phyloP scores from a whole-genome alignment of 2,797 vertebrate species.

The Myripristis jacobus region DNA sequence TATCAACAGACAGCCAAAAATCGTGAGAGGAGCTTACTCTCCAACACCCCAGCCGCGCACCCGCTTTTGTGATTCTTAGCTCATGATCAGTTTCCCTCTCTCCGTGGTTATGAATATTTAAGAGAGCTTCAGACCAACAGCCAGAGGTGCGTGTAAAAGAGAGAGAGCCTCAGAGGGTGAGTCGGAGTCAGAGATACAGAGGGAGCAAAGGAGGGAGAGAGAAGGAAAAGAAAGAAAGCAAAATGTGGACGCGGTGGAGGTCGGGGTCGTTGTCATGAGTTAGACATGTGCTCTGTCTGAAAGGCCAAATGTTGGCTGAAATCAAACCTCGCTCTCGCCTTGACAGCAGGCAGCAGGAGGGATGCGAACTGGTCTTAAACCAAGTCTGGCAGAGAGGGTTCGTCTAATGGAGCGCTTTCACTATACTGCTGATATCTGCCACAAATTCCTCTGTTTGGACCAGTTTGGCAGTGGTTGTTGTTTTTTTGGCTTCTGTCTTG shows the following conservation, averaged over 20 bases:
- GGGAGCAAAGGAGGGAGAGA: background rate
- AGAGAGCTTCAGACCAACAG: conserved; percentile 57
- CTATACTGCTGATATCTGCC: conserved; percentile 19
- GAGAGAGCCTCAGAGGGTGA: conserved; percentile 6
- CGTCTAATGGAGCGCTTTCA: conserved; percentile 13
- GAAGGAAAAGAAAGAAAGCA: background rate
- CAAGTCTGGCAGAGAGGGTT: conserved; percentile 36
- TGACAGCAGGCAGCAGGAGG: conserved; percentile 16
- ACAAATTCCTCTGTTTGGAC: conserved; percentile 5
- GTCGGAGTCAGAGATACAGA: conserved; percentile 27
- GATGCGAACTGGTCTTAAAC: conserved; percentile 20
- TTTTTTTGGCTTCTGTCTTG: background rate
- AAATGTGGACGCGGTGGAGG: too few relatives aligned
- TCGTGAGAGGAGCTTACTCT: background rate
- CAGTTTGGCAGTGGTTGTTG: background rate
- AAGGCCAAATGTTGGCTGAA: background rate
- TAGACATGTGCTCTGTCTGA: background rate
- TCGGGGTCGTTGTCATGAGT: conserved; percentile 2
- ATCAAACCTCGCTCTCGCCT: background rate
- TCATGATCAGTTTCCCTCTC: conserved; percentile 37
- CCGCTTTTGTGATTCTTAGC: conserved; percentile 15
- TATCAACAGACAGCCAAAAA: conserved; percentile 22
- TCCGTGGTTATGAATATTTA: conserved; percentile 69
- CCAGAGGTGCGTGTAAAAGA: conserved; percentile 27
- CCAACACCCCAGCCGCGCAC: background rate